Conservation (phyloP, 2,888 invertebrate species). For the Lysandra bellargus region DNA sequence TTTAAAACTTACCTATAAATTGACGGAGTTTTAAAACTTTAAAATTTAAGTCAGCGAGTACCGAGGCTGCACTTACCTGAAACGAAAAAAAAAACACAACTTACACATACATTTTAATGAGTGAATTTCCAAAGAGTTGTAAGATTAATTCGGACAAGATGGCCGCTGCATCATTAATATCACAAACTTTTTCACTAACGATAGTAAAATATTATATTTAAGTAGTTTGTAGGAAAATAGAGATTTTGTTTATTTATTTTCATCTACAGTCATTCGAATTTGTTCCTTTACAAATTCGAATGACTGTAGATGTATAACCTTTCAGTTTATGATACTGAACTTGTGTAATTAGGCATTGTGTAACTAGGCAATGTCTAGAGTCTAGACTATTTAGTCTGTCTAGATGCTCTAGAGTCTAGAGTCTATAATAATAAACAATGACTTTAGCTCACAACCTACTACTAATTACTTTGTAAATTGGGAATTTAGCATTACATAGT, state of each 20-base stretch:
- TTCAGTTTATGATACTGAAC: too few relatives aligned
- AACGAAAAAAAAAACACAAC: conserved; percentile 25
- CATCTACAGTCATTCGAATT: too few relatives aligned
- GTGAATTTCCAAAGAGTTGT: conserved; percentile 11
- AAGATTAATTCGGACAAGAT: conserved; percentile 25
- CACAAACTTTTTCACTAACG: neutral
- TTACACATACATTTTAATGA: conserved; percentile 31
- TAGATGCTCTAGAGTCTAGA: too few relatives aligned
- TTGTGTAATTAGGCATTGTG: too few relatives aligned
- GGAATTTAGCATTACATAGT: too few relatives aligned
- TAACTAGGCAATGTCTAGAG: too few relatives aligned
- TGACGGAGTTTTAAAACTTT: conserved; percentile 13
- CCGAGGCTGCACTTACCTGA: conserved; percentile 31
- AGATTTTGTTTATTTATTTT: neutral
- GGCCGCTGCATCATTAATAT: conserved; percentile 6
- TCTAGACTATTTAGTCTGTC: too few relatives aligned
- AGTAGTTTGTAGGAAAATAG: neutral
- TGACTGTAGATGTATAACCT: too few relatives aligned
- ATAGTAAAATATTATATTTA: neutral
- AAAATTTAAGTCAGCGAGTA: conserved; percentile 18
- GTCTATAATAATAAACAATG: too few relatives aligned
- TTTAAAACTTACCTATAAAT: conserved; percentile 20
- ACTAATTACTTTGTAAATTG: too few relatives aligned
- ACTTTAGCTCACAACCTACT: too few relatives aligned
- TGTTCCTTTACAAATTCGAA: too few relatives aligned